Base-by-base conservation (phyloP, 2,888 invertebrate genomes). In the Polymixis lichenea region DNA sequence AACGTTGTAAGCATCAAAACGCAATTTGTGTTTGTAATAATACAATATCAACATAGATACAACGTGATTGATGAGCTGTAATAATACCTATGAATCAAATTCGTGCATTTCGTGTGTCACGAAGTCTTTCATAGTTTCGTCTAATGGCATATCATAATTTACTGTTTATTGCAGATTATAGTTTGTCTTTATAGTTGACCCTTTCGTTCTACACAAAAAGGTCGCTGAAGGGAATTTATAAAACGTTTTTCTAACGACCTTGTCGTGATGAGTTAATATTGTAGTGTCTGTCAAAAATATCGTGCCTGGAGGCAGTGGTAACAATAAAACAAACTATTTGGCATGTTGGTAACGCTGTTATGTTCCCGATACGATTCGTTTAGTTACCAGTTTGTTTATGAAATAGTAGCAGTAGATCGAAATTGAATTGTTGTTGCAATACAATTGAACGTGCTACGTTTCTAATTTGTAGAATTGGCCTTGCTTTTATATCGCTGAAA, bases 21-120 rank as follows among this genome's bases (percentile, higher is more conserved):
- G 15, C 1, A 60, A 69, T 70, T 61, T 53, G 28, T 46, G 25
- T 43, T 28, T 69, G 25, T 77, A 49, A 49, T 28, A 55, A 32
- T 32, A 46, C 25, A 51, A 55, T 49, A 56, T 49, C 25, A n/a
- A 61, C 58, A 17, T 19, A 43, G 25, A 51, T 17, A n/a, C 17
- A 61, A 70, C 19, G 58, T 67, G 67, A 81, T 78, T 72, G 51
- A 83, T 83, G 65, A 61, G 13, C 55, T 15, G 22, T 81, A 77
- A 80, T 80, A 69, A 77, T 69, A 72, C 13, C 22, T 49, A n/a
- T 56, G 19, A 55, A 38, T 38, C 15, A 61, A 70, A 38, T 55
- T 53, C 32, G 38, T 66, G 51, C 28, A 70, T 83, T n/a, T 70
- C 81, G 83, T 83, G 83, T 62, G 32, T 78, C 84, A 82, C 73